Evolutionary conservation across 2,797 vertebrate genomes (phyloP).

Genomic region (Podarcis lilfordi): DNA sequence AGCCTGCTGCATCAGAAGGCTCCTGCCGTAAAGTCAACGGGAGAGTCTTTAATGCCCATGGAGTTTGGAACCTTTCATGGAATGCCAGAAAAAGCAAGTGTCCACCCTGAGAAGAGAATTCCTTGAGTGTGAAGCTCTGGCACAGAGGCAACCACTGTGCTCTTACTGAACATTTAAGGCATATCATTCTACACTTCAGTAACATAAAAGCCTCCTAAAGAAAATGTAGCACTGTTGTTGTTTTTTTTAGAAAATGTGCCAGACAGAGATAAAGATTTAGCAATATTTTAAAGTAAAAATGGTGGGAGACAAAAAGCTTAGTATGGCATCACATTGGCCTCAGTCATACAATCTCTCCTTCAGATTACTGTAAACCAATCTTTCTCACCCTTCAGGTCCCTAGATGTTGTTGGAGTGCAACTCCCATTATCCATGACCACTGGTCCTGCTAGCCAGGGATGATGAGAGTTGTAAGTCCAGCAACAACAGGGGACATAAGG

Average conservation of each 20-base stretch:
- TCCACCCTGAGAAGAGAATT: constrained; percentile 20
- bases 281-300: background rate
- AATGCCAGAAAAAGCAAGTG: constrained; percentile 34
- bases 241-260: background rate
- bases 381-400: too few species aligned
- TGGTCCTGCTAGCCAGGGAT: too few species aligned
- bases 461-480: too few species aligned
- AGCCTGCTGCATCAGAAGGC: background rate
- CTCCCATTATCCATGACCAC: too few species aligned
- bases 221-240: background rate
- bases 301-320: background rate
- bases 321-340: background rate
- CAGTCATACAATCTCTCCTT: background rate
- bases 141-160: background rate
- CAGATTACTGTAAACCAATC: background rate
- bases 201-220: background rate
- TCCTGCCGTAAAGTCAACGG: constrained; percentile 8
- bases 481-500: too few species aligned
- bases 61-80: constrained; percentile 12
- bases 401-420: too few species aligned
- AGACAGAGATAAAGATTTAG: background rate
- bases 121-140: constrained; percentile 1
- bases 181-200: constrained; percentile 5
- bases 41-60: constrained; percentile 13
- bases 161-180: background rate